Evolutionary conservation across 2,113 vertebrate species (phyloP).

Genomic region (Scomber japonicus): DNA sequence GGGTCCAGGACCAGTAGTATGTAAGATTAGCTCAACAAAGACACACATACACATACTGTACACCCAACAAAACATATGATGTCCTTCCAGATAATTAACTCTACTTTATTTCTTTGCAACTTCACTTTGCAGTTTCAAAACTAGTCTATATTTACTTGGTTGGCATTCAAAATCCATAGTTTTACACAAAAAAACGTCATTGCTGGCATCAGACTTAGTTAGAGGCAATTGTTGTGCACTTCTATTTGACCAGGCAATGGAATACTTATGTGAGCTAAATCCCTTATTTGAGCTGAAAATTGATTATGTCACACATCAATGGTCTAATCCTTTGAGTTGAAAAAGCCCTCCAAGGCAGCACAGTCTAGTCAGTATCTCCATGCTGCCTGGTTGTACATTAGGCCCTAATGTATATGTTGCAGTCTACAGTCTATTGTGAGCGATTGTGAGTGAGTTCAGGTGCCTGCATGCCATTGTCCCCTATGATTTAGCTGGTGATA

Average conservation of each 20-base stretch:
- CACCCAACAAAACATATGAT: too few species aligned
- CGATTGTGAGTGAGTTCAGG: too few species aligned
- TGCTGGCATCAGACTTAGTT: background rate
- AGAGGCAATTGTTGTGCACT: background rate
- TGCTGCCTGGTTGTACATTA: conserved; percentile 4
- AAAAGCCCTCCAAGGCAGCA: conserved; percentile 2
- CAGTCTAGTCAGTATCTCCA: background rate
- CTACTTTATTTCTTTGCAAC: background rate
- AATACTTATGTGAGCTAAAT: conserved; percentile 29
- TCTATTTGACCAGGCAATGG: conserved; percentile 15
- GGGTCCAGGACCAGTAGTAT: too few species aligned
- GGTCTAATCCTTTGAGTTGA: conserved; percentile 42
- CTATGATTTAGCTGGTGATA: background rate
- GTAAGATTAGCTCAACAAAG: too few species aligned
- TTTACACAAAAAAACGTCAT: background rate
- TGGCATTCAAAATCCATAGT: conserved; percentile 16
- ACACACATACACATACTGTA: too few species aligned
- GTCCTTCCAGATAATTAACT: background rate
- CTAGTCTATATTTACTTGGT: background rate
- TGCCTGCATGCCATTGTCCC: background rate
- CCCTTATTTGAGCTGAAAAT: conserved; percentile 42
- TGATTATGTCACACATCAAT: conserved; percentile 48
- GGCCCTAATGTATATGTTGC: background rate
- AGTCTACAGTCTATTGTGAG: too few species aligned
- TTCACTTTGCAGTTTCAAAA: background rate